phyloP scores from a whole-genome alignment of 37 sponge, comb jelly and placozoan species.

The Agelas oroides region DNA sequence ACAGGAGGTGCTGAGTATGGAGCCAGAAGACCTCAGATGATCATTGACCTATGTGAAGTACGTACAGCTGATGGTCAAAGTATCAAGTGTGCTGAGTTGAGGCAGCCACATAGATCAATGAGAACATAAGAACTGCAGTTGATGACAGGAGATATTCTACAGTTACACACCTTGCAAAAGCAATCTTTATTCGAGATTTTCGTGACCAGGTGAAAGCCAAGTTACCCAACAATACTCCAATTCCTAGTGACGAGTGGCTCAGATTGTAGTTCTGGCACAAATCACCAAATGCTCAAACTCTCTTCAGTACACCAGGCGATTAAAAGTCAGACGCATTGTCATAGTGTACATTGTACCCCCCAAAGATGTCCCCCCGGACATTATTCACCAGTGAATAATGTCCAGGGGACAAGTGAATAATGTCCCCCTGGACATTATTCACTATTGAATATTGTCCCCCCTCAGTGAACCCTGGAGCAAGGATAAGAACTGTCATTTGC shows the following conservation, averaged over 20 bases:
- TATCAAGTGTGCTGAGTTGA: slow-evolving; percentile 24
- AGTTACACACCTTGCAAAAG: slow-evolving; percentile 32
- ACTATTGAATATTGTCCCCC: too few species aligned
- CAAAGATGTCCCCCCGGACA: too few species aligned
- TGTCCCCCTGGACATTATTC: too few species aligned
- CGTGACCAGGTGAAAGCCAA: slow-evolving; percentile 11
- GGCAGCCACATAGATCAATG: slow-evolving; percentile 10
- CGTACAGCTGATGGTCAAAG: not conserved
- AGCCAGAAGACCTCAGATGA: slow-evolving; percentile 21
- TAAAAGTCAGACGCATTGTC: slow-evolving; percentile 40
- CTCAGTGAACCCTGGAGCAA: too few species aligned
- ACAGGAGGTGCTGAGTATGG: slow-evolving; percentile 23
- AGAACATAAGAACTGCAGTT: slow-evolving; percentile 26
- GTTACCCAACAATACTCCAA: slow-evolving; percentile 18
- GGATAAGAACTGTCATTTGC: too few species aligned
- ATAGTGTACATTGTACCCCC: too few species aligned
- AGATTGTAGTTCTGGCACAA: slow-evolving; percentile 41
- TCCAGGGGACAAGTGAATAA: too few species aligned
- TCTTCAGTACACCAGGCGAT: slow-evolving; percentile 39
- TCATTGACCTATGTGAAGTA: slow-evolving; percentile 30
- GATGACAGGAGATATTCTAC: slow-evolving; percentile 34
- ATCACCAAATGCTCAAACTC: not conserved
- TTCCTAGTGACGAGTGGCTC: slow-evolving; percentile 38
- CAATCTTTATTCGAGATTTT: slow-evolving; percentile 37
- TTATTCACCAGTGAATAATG: too few species aligned